Evolutionary conservation across 2,797 vertebrate species (phyloP), one percentile per base, ranked within the genome.

Genomic region (Spinus pinus): DNA sequence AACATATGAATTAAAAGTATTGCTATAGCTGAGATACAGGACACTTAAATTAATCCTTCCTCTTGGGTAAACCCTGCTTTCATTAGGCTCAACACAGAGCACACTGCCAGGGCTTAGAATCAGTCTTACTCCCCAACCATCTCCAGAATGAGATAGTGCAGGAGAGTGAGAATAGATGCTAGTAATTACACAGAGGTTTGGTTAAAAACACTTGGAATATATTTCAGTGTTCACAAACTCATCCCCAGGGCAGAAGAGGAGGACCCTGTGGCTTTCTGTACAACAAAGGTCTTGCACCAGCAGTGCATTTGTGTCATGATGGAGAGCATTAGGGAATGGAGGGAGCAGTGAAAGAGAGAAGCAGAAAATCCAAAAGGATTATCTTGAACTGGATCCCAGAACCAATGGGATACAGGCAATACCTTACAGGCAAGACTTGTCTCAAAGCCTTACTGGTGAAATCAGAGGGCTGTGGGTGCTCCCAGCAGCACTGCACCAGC

Each of bases 61-160:
- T 82, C 56, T 80, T 73, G 85, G 57, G 91, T 82, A 96, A 96
- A 54, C 23, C 9, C 20, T 82, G 57, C 49, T 95, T 95, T 95
- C 72, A 46, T 93, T 70, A 91, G 42, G 58, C 79, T 82, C 49
- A 83, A 54, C 41, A 82, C 61, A 89, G 72, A 89, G 28, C n/a
- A 37, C 17, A 2, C 31, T 91, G 53, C 62, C 53, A 56, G 28
- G n/a, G 57, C 53, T 58, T 62, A 9, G 70, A 46, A 78, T 66
- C 85, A 72, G 67, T 72, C 50, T 79, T 3, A 3, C 42, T 23
- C 51, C 22, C 33, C 73, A 67, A 62, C 17, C 28, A 27, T 61
- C 83, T 81, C 80, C 72, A 88, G 72, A 44, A 46, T 33, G 23
- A 87, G 37, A 42, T 19, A 42, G 37, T 70, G n/a, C n/a, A 75